Conservation (phyloP, 2,888 invertebrate species). For the Pandemis heparana region DNA sequence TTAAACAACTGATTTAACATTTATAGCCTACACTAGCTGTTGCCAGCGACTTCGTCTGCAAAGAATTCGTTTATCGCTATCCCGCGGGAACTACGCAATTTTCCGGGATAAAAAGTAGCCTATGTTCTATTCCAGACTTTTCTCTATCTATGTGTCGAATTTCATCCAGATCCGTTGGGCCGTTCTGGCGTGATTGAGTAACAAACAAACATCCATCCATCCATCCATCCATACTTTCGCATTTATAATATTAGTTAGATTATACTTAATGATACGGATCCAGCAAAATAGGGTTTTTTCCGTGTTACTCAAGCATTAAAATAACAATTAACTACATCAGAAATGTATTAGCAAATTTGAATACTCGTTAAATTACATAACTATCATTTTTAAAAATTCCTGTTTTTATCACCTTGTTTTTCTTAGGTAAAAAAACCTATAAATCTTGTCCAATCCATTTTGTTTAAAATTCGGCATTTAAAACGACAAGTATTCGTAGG, state of each 20-base stretch:
- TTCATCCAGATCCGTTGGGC: no score
- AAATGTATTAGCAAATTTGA: neutral
- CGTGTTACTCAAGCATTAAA: neutral
- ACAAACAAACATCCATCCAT: no score
- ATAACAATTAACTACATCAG: neutral
- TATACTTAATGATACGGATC: no score
- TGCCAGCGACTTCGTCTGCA: no score
- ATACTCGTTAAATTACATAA: neutral
- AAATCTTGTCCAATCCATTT: slow-evolving; percentile 4
- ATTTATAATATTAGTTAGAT: no score
- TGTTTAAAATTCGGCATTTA: slow-evolving; percentile 12
- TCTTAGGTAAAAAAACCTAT: neutral
- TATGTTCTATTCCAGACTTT: no score
- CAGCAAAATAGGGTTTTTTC: neutral
- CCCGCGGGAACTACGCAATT: no score
- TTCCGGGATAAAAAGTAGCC: no score
- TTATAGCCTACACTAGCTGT: neutral
- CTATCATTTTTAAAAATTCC: neutral
- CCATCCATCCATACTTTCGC: no score
- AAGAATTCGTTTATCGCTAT: no score
- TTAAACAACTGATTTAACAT: neutral
- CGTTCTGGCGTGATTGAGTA: no score
- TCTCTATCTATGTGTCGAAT: no score
- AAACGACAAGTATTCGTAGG: slow-evolving; percentile 5
- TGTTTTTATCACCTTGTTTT: neutral